Base-by-base conservation (phyloP, 2,888 invertebrate species). In the Hydraecia micacea region DNA sequence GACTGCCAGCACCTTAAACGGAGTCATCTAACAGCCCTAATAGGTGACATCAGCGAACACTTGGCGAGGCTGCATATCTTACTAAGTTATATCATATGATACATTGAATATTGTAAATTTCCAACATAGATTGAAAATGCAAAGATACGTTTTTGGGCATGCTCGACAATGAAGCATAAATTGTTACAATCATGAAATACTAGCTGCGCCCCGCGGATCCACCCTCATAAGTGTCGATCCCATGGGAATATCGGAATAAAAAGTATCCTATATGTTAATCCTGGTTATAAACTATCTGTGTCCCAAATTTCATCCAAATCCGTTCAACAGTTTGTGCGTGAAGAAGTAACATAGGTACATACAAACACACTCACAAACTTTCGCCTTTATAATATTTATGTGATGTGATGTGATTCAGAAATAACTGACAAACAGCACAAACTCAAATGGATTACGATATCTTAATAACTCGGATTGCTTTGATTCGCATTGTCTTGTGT, bases 21-120 rank as follows among this genome's bases (percentile, higher is more conserved):
- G 88, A 81, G 55, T 6, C 78, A 60, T 80, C 84, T 88, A 89
- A 89, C 77, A 80, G 69, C 87, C 88, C 87, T 89, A 89, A 89
- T 85, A 84, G 79, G 80, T 89, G 89, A 89, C 88, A 89, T 89
- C 88, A 88, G 78, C 71, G 76, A 69, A 76, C 75, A 81, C 77
- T 89, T 77, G 46, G 46, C 75, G 49, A 73, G 71, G 70, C 46
- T 72, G 83, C 77, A 72, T 82, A n/a, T 77, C 81, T 67, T 79
- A 77, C 70, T 13, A 15, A 80, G 77, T 68, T 81, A 77, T 80
- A 58, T 85, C 77, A 80, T 73, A 76, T 18, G 42, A 69, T 77
- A 79, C 15, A 71, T 82, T 78, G 69, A 71, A 77, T 58, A 72
- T 69, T 58, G 65, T 79, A 75, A 39, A 77, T 80, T 71, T 70